phyloP scores from a whole-genome alignment of 2,797 vertebrate genomes.

The Parauchenoglanis punctatus region DNA sequence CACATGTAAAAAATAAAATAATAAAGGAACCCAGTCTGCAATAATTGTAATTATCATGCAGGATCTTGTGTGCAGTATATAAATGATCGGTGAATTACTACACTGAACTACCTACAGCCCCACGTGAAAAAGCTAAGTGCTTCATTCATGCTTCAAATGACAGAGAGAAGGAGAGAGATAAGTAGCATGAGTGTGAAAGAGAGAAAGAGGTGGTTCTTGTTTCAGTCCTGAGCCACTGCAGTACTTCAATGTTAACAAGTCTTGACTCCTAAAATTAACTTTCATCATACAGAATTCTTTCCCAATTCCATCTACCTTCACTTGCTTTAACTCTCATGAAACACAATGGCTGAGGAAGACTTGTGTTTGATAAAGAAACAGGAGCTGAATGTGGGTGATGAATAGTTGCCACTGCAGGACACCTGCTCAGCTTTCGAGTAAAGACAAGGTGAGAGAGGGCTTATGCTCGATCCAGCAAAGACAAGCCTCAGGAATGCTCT shows the following conservation, averaged over 20 bases:
- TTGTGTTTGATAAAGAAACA: neutral
- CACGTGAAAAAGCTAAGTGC: slow-evolving; percentile 39
- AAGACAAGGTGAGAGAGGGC: slow-evolving; percentile 43
- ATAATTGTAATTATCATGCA: slow-evolving; percentile 11
- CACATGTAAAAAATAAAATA: too few relatives aligned
- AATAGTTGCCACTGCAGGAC: slow-evolving; percentile 34
- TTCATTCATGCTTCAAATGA: slow-evolving; percentile 17
- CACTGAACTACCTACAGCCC: slow-evolving; percentile 19
- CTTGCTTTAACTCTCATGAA: neutral
- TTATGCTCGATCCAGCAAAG: slow-evolving; percentile 38
- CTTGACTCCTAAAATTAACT: slow-evolving; percentile 11
- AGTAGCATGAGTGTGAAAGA: neutral
- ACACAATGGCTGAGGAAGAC: neutral
- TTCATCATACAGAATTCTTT: neutral
- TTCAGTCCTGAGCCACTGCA: slow-evolving; percentile 35
- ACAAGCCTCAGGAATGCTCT: slow-evolving; percentile 16
- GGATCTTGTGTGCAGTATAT: slow-evolving; percentile 23
- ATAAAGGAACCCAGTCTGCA: slow-evolving; percentile 9
- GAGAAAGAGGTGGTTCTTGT: slow-evolving; percentile 20
- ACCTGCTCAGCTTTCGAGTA: slow-evolving; percentile 27
- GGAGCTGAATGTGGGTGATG: slow-evolving; percentile 20
- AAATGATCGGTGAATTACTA: slow-evolving; percentile 18
- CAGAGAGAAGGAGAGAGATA: neutral
- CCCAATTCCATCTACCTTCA: neutral
- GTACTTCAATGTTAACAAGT: slow-evolving; percentile 12